Base-by-base conservation (phyloP, 1,140 invertebrate genomes). In the Meteorus sp. region DNA sequence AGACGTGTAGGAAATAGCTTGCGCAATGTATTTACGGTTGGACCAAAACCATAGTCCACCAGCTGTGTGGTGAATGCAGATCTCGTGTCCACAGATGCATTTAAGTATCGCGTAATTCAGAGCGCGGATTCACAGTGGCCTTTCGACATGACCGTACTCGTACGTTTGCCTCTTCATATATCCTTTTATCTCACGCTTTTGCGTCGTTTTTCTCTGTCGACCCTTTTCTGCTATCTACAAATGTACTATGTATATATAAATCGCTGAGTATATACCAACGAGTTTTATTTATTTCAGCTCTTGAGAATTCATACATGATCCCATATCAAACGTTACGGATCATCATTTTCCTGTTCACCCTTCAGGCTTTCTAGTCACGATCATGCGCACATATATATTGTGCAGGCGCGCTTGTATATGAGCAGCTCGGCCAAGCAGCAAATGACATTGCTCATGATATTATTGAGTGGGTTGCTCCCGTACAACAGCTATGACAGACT, bases 21-120 rank as follows among this genome's bases (percentile, higher is more conserved):
- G 59, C 58, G 58, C 52, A 59, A 27, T 25, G 22, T 48, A 19
- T 6, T 25, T 9, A 9, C 33, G 15, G 56, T 48, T 48, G 56
- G 59, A 33, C 23, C 56, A 51, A 59, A 52, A 44, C 31, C 57
- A 19, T 47, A 53, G 25, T n/a, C n/a, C n/a, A n/a, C n/a, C n/a
- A n/a, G n/a, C n/a, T 31, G 19, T n/a, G 45, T 15, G 11, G 47
- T 20, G 62, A 67, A 71, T 71, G 66, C 67, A 64, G 62, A 70
- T 70, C 63, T 70, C 66, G 54, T 69, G 69, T 71, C 57, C 57
- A 25, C 13, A 57, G 59, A 50, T 60, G 48, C 35, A 54, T 69
- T 65, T 68, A 68, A 71, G 65, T 72, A 64, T 48, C 60, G 59
- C 53, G 65, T 68, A 69, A 70, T 72, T 72, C 64, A 65, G 63